phyloP scores from a whole-genome alignment of 2,113 vertebrate genomes.

The Cephalopholis sonnerati region DNA sequence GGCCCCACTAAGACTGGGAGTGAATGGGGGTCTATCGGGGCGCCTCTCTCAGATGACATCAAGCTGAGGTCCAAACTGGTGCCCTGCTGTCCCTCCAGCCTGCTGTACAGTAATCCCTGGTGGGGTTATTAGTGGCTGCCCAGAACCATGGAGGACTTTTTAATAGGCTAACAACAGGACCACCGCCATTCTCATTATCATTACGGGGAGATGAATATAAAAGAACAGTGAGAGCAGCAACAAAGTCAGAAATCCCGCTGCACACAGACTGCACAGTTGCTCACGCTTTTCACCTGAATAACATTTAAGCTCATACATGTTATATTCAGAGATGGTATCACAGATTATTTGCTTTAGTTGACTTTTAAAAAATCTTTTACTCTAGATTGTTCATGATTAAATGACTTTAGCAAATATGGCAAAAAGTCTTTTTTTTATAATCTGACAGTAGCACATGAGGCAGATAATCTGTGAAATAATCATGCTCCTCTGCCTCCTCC shows the following conservation, averaged over 20 bases:
- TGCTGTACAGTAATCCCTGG: slow-evolving; percentile 75
- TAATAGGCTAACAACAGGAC: slow-evolving; percentile 71
- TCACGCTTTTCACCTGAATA: background rate
- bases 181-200: slow-evolving; percentile 61
- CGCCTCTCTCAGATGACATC: slow-evolving; percentile 61
- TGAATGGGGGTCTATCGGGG: slow-evolving; percentile 62
- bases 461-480: too few species aligned
- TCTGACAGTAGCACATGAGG: too few species aligned
- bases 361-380: too few species aligned
- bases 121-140: slow-evolving; percentile 73
- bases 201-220: slow-evolving; percentile 42
- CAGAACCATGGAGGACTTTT: slow-evolving; percentile 60
- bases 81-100: slow-evolving; percentile 66
- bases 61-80: slow-evolving; percentile 54
- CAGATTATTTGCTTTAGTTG: background rate
- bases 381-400: too few species aligned
- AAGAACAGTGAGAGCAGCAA: slow-evolving; percentile 13
- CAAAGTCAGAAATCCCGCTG: slow-evolving; percentile 3
- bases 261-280: background rate
- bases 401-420: too few species aligned
- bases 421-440: too few species aligned
- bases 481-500: too few species aligned
- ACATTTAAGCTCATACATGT: background rate
- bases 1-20: slow-evolving; percentile 37
- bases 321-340: background rate